Evolutionary conservation across 2,888 invertebrate genomes (phyloP), one percentile per base, ranked within the genome.

Genomic region (Sinhomidia bicolor): DNA sequence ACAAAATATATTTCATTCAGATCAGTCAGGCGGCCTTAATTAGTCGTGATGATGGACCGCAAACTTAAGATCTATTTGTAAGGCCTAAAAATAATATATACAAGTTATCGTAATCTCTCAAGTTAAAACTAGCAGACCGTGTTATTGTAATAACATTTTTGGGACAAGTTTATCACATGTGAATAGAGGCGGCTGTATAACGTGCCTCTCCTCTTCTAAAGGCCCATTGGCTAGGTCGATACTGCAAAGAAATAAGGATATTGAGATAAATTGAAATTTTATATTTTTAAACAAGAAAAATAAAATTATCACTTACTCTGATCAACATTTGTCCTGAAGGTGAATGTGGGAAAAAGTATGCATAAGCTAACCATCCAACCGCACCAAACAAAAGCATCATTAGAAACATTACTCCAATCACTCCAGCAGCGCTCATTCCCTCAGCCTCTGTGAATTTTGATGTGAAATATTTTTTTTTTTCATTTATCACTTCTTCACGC

Each of bases 241-340:
- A 98, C 98, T 99, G 95, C 91, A 95, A 94, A 62, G 5, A 44
- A 29, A 23, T 10, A 44, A 65, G 62, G 36, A 44, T 32, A 82
- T 89, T 60, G 54, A 44, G n/a, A 84, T 80, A 17, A 14, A 54
- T 41, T 17, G 10, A 17, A 65, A 14, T 47, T 20, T 76, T 20
- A 88, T 36, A 74, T 47, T 44, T 20, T 51, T 2, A 26, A 12
- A 82, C 1, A 47, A 4, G 17, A 54, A 71, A 14, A 29, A 74
- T 17, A 17, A 85, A 44, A 60, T 26, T 44, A 44, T n/a, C 20
- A 54, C 54, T 95, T 94, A 99, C 99, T 96, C 97, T 97, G 93
- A 99, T 99, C 82, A 99, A 95, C 93, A 99, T 95, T 94, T 99
- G 98, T 90, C 99, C 99, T 92, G 98, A 98, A 79, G 97, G 95